Conservation (phyloP, 2,797 vertebrate genomes). For the Dendrocincla tyrannina region DNA sequence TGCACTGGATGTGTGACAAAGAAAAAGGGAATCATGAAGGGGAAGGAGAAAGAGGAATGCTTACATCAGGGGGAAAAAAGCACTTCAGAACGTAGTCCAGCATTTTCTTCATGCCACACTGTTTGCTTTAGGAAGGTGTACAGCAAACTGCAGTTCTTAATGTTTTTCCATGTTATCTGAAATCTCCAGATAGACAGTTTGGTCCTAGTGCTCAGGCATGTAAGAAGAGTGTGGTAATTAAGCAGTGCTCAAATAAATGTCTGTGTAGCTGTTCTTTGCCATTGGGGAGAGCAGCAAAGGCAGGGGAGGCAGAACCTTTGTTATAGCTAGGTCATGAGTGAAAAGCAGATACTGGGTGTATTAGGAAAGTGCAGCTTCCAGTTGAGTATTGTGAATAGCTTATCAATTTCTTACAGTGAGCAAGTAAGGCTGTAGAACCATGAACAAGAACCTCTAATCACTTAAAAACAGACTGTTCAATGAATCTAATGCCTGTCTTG, state of each 20-base stretch:
- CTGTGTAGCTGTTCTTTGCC: not conserved
- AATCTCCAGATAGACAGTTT: not conserved
- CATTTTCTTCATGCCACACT: not conserved
- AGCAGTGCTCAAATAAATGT: not conserved
- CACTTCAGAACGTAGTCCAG: not conserved
- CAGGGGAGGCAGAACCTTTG: not conserved
- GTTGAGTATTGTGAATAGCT: not conserved
- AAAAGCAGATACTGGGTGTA: not conserved
- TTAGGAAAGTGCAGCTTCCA: not conserved
- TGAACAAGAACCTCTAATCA: not conserved
- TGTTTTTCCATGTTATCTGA: not conserved
- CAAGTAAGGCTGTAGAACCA: not conserved
- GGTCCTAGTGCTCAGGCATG: not conserved
- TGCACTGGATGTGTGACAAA: not conserved
- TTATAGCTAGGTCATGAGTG: not conserved
- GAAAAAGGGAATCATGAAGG: not conserved
- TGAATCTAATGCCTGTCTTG: not conserved
- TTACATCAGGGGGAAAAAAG: rapidly evolving
- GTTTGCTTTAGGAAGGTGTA: not conserved
- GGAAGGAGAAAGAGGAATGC: not conserved
- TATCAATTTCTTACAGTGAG: not conserved
- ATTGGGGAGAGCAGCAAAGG: not conserved
- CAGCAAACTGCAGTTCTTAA: not conserved
- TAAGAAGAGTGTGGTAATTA: not conserved
- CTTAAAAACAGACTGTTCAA: not conserved